Evolutionary conservation across 2,888 invertebrate species (phyloP).

Genomic region (Drosophila cognata): DNA sequence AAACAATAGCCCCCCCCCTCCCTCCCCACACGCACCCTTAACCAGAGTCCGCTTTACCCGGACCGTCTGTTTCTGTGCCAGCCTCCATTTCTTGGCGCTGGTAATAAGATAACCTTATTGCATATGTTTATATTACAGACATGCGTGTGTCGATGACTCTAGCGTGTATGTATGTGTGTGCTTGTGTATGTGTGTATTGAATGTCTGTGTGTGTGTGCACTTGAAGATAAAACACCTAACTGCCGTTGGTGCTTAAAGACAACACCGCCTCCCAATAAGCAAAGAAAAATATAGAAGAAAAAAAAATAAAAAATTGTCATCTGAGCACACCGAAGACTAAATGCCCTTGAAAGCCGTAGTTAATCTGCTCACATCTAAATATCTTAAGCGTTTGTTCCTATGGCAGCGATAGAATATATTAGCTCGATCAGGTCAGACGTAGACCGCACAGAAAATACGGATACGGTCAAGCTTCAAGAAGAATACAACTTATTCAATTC

Average conservation of each 20-base stretch:
- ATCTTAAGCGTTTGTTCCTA: neutral
- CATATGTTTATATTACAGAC: slow-evolving; percentile 78
- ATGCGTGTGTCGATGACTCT: slow-evolving; percentile 21
- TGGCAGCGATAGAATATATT: neutral
- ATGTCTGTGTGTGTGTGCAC: slow-evolving; percentile 28
- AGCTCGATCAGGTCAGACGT: neutral
- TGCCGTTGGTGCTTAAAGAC: slow-evolving; percentile 59
- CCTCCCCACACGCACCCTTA: neutral
- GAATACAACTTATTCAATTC: neutral
- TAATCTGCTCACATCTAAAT: neutral
- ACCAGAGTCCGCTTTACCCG: neutral
- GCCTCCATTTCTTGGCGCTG: slow-evolving; percentile 39
- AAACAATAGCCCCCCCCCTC: neutral
- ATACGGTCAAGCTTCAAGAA: neutral
- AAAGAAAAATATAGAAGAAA: slow-evolving; percentile 6
- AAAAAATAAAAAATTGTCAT: neutral
- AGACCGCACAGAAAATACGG: neutral
- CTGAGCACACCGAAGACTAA: neutral
- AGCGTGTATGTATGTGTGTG: slow-evolving; percentile 2
- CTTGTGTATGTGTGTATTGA: slow-evolving; percentile 3
- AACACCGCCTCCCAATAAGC: slow-evolving; percentile 33
- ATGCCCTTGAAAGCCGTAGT: neutral
- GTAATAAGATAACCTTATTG: slow-evolving; percentile 79
- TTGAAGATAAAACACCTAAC: slow-evolving; percentile 55
- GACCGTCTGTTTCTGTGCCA: slow-evolving; percentile 1